phyloP scores from a whole-genome alignment of 2,888 invertebrate species.

The Hydrotaea cyrtoneurina region DNA sequence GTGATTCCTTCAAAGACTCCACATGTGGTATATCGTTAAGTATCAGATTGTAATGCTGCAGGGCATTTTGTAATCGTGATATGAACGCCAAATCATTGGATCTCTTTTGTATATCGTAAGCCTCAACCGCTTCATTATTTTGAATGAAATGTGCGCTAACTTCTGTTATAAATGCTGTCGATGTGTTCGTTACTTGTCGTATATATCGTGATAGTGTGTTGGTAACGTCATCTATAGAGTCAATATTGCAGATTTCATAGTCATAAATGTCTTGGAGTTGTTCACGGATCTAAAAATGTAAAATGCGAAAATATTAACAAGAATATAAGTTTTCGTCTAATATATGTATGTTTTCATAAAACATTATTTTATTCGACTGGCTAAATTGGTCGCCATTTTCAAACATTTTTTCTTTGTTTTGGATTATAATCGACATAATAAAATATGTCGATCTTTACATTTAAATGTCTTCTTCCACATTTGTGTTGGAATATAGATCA shows the following conservation, averaged over 20 bases:
- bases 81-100: conserved; percentile 82
- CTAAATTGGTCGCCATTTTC: too few relatives aligned
- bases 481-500: too few relatives aligned
- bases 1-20: conserved; percentile 75
- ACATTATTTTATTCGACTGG: too few relatives aligned
- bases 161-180: conserved; percentile 65
- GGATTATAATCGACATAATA: too few relatives aligned
- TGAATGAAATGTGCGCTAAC: conserved; percentile 84
- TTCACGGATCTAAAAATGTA: conserved; percentile 81
- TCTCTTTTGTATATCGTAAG: conserved; percentile 82
- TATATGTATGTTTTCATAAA: too few relatives aligned
- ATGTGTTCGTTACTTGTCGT: conserved; percentile 9
- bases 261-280: conserved; percentile 82
- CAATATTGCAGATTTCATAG: conserved; percentile 84
- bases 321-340: too few relatives aligned
- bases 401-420: too few relatives aligned
- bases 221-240: conserved; percentile 80
- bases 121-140: conserved; percentile 82
- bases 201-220: conserved; percentile 40
- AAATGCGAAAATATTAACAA: too few relatives aligned
- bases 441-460: too few relatives aligned
- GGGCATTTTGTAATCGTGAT: conserved; percentile 79
- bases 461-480: too few relatives aligned
- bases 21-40: conserved; percentile 81
- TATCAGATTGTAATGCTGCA: conserved; percentile 78